Conservation (phyloP, 2,113 vertebrate genomes). For the Eulacestoma nigropectus region DNA sequence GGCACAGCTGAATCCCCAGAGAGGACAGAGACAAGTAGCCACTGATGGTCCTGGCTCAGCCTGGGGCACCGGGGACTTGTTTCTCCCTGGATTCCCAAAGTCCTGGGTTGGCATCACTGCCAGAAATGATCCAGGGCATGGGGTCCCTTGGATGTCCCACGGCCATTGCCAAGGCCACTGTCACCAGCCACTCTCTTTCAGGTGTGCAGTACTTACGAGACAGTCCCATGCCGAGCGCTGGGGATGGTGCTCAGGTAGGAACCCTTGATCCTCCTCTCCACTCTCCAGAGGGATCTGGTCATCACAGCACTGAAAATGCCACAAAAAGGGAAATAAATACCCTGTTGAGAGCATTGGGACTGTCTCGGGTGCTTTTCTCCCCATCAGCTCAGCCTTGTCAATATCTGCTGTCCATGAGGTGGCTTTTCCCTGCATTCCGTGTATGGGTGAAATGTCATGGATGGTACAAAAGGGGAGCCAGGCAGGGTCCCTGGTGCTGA, state of each 20-base stretch:
- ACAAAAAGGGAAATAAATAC: neutral
- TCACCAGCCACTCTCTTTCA: constrained; percentile 44
- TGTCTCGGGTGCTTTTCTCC: neutral
- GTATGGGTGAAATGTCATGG: neutral
- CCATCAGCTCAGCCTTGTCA: accelerated
- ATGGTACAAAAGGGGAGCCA: neutral
- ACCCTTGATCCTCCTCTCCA: neutral
- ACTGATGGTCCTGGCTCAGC: neutral
- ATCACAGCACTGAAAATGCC: neutral
- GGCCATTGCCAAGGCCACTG: neutral
- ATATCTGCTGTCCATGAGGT: neutral
- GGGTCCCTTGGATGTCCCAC: neutral
- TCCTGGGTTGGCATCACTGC: neutral
- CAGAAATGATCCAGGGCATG: neutral
- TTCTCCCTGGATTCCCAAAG: neutral
- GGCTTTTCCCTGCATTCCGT: neutral
- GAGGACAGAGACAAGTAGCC: neutral
- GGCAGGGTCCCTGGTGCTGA: neutral
- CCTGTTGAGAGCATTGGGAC: accelerated
- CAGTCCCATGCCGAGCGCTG: constrained; percentile 72
- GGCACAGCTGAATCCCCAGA: accelerated
- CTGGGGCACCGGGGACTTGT: neutral
- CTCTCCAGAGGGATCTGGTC: neutral
- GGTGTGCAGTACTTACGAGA: constrained; percentile 76
- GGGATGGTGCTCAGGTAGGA: constrained; percentile 78